phyloP scores from a whole-genome alignment of 2,888 invertebrate genomes.

The Caenorhabditis plicata region DNA sequence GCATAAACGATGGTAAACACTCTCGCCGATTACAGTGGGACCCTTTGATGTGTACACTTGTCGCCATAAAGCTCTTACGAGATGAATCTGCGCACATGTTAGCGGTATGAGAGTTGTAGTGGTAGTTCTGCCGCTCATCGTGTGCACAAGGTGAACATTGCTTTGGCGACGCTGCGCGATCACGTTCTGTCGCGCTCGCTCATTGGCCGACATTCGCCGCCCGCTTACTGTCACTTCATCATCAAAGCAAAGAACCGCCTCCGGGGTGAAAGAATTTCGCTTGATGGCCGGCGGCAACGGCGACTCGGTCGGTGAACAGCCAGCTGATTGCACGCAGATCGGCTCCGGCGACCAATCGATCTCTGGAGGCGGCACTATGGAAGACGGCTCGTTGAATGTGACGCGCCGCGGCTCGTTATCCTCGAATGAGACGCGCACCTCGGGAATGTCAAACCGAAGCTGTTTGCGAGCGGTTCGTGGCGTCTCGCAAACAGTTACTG shows the following conservation, averaged over 20 bases:
- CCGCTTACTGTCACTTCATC: slow-evolving; percentile 25
- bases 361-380: slow-evolving; percentile 37
- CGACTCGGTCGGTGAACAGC: too few species aligned
- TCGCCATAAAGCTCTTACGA: slow-evolving; percentile 53
- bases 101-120: slow-evolving; percentile 63
- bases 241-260: slow-evolving; percentile 20
- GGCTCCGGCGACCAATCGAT: slow-evolving; percentile 37
- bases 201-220: slow-evolving; percentile 34
- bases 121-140: slow-evolving; percentile 46
- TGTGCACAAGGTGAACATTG: slow-evolving; percentile 46
- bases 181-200: slow-evolving; percentile 36
- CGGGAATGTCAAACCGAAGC: slow-evolving; percentile 49
- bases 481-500: slow-evolving; percentile 8
- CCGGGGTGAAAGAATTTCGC: too few species aligned
- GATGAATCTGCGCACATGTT: slow-evolving; percentile 61
- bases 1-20: slow-evolving; percentile 62
- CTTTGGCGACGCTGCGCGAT: slow-evolving; percentile 49
- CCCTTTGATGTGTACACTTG: slow-evolving; percentile 54
- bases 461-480: slow-evolving; percentile 32
- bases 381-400: slow-evolving; percentile 15
- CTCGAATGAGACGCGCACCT: slow-evolving; percentile 44
- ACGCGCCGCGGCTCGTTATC: slow-evolving; percentile 36
- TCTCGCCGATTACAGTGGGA: slow-evolving; percentile 63
- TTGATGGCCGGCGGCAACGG: too few species aligned
- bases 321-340: background rate